phyloP scores from a whole-genome alignment of 2,888 invertebrate species.

The Ceraclea dissimilis region DNA sequence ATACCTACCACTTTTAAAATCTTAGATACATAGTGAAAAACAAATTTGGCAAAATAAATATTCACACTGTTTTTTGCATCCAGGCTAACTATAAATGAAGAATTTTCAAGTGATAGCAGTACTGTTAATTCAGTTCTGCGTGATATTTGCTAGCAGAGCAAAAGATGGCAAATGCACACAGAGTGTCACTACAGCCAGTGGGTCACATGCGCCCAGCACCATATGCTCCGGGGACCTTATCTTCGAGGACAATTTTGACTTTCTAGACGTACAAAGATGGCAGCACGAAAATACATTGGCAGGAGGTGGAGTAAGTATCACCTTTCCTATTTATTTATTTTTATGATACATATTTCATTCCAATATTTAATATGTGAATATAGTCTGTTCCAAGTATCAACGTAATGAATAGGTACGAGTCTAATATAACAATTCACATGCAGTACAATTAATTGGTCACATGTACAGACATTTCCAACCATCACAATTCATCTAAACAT shows the following conservation, averaged over 20 bases:
- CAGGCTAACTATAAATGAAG: background rate
- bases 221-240: constrained; percentile 53
- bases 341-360: constrained; percentile 41
- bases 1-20: too few species aligned
- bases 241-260: constrained; percentile 55
- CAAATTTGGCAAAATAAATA: too few species aligned
- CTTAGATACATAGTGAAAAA: too few species aligned
- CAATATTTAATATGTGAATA: background rate
- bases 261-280: constrained; percentile 53
- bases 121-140: background rate
- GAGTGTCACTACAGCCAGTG: constrained; percentile 46
- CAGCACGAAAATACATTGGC: constrained; percentile 57
- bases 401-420: too few species aligned
- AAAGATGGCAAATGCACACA: constrained; percentile 34
- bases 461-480: too few species aligned
- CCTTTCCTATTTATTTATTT: constrained; percentile 2
- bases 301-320: constrained; percentile 58
- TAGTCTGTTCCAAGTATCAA: too few species aligned
- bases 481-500: too few species aligned
- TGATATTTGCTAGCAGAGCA: background rate
- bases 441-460: too few species aligned
- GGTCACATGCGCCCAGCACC: constrained; percentile 39
- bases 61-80: too few species aligned
- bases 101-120: background rate
- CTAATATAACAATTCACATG: too few species aligned